A percentile compares a stretch with the other conserved stretches of the same genome.
Evolutionary conservation across 2,888 invertebrate species (phyloP).

Genomic region (Epiblema foenella): DNA sequence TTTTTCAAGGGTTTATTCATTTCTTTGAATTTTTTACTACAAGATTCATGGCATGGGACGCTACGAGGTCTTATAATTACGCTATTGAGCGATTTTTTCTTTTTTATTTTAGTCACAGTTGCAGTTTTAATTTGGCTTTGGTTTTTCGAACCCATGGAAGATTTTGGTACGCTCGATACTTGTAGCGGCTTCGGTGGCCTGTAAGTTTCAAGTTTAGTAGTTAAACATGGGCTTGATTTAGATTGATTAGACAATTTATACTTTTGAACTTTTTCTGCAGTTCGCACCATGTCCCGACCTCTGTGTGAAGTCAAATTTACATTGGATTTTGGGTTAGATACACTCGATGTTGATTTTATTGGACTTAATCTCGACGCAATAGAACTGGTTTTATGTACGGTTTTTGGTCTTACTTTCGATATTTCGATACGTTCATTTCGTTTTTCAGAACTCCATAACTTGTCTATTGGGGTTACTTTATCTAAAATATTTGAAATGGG

Average conservation of each 20-base stretch:
- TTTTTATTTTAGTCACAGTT: constrained; percentile 72
- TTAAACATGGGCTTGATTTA: constrained; percentile 69
- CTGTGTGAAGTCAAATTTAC: constrained; percentile 63
- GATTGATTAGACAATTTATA: constrained; percentile 67
- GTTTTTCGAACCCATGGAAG: constrained; percentile 60
- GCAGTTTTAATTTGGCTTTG: constrained; percentile 70
- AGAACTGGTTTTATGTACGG: constrained; percentile 55
- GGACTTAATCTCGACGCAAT: constrained; percentile 50
- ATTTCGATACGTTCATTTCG: constrained; percentile 76
- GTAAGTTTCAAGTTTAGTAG: constrained; percentile 54
- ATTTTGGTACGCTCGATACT: constrained; percentile 69
- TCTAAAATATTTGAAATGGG: constrained; percentile 81
- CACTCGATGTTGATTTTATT: constrained; percentile 46
- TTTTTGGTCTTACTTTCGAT: constrained; percentile 64
- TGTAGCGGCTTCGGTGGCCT: constrained; percentile 58
- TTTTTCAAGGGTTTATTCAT: constrained; percentile 60
- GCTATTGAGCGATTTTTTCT: constrained; percentile 72
- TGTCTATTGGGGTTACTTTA: constrained; percentile 83
- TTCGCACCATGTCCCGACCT: constrained; percentile 79
- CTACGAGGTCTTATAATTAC: constrained; percentile 65
- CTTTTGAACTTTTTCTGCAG: constrained; percentile 77
- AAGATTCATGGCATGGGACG: constrained; percentile 70
- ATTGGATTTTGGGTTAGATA: constrained; percentile 52
- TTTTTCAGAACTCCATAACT: constrained; percentile 81
- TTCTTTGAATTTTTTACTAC: constrained; percentile 70